Percentiles rank a stretch among this genome's conserved stretches.
Conservation (phyloP, 2,113 vertebrate species). For the Tachuris rubrigastra region DNA sequence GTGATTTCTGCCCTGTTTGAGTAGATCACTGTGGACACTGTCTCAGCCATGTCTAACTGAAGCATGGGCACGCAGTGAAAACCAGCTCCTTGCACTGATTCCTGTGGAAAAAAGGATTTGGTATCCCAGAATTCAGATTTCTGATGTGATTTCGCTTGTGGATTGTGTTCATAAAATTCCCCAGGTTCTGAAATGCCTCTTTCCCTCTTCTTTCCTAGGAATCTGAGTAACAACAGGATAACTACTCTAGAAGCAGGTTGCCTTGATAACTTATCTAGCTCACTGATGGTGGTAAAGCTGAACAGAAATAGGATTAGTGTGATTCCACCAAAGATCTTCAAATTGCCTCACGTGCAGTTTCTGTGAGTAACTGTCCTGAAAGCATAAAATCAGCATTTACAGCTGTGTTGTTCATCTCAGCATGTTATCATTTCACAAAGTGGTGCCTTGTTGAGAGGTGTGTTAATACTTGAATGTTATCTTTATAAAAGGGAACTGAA, state of each 20-base stretch:
- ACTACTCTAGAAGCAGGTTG: conserved; percentile 89
- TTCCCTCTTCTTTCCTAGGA: conserved; percentile 73
- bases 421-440: neutral
- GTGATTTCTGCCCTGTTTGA: neutral
- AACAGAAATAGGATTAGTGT: conserved; percentile 89
- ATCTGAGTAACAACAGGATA: conserved; percentile 97
- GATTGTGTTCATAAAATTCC: neutral
- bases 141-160: neutral
- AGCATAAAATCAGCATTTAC: neutral
- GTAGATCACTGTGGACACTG: neutral
- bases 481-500: conserved; percentile 86
- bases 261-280: conserved; percentile 93
- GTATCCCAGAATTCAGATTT: neutral
- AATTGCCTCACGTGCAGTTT: conserved; percentile 88
- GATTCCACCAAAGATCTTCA: conserved; percentile 92
- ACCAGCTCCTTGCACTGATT: neutral
- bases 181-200: neutral
- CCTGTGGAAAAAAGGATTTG: neutral
- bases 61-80: neutral
- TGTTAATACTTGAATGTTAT: neutral
- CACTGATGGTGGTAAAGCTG: conserved; percentile 90
- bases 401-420: neutral
- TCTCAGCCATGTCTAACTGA: neutral
- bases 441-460: neutral
- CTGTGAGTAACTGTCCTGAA: conserved; percentile 82